Base-by-base conservation (phyloP, 2,888 invertebrate species). In the Nomada ferruginata region DNA sequence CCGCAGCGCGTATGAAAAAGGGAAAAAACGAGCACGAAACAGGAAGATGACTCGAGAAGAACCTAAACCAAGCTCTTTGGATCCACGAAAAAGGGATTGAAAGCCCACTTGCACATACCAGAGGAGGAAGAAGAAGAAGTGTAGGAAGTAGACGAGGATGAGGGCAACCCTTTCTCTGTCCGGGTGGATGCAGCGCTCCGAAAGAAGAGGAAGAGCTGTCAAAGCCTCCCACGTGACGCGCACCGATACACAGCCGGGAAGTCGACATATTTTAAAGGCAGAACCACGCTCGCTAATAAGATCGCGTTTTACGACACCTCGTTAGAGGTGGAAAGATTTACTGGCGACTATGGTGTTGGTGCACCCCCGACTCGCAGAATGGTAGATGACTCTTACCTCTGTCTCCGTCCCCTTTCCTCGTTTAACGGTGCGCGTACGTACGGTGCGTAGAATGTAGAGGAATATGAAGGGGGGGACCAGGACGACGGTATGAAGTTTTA, bases 231-330 rank as follows among this genome's bases (percentile, higher is more conserved):
- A 82, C 84, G 71, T 77, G 79, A 84, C 77, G 69, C 23, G 68
- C 59, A 66, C 63, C 77, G 74, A 72, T 77, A 80, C 61, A 47
- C 68, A 47, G 60, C 53, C 60, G 73, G 71, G 71, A 84, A 82
- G 83, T 74, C 71, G 74, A 82, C 83, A 72, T 88, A 86, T 88
- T 86, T 88, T 79, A 82, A 85, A 82, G 79, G 79, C 79, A 82
- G 20, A 36, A 79, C 77, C 77, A 73, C 80, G 89, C 85, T 85
- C 88, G 91, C 92, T 93, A 93, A 93, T 93, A 92, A 91, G 92
- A 93, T 92, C 92, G 91, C 92, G 92, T 92, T 93, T 93, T 93
- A 93, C 91, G 93, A 92, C 92, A 91, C 91, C 93, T 93, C 92
- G 92, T 93, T 93, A 93, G 91, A 90, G 87, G 85, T 84, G 89